phyloP scores from a whole-genome alignment of 2,888 invertebrate genomes.

The Neuroscelio doddi region DNA sequence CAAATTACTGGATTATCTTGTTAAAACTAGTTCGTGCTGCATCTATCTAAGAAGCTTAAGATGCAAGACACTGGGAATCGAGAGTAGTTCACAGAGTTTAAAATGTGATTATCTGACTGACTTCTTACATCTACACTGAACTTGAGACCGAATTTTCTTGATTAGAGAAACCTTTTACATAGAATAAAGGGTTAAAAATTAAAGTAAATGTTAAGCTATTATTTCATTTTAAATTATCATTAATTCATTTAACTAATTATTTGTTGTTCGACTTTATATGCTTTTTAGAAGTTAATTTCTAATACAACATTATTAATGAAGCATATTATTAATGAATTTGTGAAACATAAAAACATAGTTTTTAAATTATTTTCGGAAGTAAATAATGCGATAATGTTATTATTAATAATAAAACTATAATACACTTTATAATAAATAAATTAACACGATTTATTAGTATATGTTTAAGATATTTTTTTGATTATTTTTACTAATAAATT shows the following conservation, averaged over 20 bases:
- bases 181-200: too few relatives aligned
- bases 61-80: conserved; percentile 54
- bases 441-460: too few relatives aligned
- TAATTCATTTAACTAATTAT: too few relatives aligned
- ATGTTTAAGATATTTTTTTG: too few relatives aligned
- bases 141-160: conserved; percentile 19
- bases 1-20: conserved; percentile 62
- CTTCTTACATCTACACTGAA: conserved; percentile 40
- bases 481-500: too few relatives aligned
- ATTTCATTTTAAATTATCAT: not conserved
- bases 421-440: too few relatives aligned
- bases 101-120: conserved; percentile 56
- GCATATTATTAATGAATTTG: too few relatives aligned
- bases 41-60: conserved; percentile 60
- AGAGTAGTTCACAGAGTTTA: conserved; percentile 55
- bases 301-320: too few relatives aligned
- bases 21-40: conserved; percentile 59
- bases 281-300: too few relatives aligned
- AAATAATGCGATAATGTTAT: too few relatives aligned
- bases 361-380: not conserved
- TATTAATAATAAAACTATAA: too few relatives aligned
- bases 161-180: conserved; percentile 21
- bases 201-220: not conserved
- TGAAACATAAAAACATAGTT: not conserved
- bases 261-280: too few relatives aligned